Evolutionary conservation across 2,888 invertebrate genomes (phyloP).

Genomic region (Acleris holmiana): DNA sequence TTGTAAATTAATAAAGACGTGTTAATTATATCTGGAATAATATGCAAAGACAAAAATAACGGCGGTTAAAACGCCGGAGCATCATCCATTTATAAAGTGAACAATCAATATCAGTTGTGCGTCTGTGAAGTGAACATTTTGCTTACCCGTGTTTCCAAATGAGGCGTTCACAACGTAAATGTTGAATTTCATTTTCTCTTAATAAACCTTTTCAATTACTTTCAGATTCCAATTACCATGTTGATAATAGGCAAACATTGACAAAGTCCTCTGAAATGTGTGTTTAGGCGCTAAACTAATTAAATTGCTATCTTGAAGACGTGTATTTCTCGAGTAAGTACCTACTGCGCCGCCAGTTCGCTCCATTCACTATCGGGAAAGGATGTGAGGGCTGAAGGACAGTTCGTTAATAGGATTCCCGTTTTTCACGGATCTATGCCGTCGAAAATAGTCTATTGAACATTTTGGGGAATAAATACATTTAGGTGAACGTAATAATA

Average conservation of each 20-base stretch:
- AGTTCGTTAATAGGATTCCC: constrained; percentile 33
- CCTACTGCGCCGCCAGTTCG: constrained; percentile 7
- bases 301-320: constrained; percentile 6
- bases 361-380: constrained; percentile 7
- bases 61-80: too few species aligned
- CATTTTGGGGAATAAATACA: constrained; percentile 4
- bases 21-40: too few species aligned
- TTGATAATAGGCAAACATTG: constrained; percentile 1
- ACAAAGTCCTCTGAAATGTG: neutral
- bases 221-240: constrained; percentile 2
- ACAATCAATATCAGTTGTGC: too few species aligned
- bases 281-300: constrained; percentile 11
- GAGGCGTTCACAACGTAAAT: too few species aligned
- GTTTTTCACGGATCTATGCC: constrained; percentile 16
- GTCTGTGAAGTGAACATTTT: too few species aligned
- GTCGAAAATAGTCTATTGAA: constrained; percentile 26
- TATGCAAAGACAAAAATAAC: too few species aligned
- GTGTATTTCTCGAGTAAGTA: constrained; percentile 17
- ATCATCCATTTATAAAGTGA: too few species aligned
- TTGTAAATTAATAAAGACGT: too few species aligned
- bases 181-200: neutral
- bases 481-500: neutral
- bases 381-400: constrained; percentile 20
- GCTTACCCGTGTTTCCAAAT: too few species aligned
- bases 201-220: neutral